Evolutionary conservation across 2,888 invertebrate species (phyloP).

Genomic region (Dugesia japonica): DNA sequence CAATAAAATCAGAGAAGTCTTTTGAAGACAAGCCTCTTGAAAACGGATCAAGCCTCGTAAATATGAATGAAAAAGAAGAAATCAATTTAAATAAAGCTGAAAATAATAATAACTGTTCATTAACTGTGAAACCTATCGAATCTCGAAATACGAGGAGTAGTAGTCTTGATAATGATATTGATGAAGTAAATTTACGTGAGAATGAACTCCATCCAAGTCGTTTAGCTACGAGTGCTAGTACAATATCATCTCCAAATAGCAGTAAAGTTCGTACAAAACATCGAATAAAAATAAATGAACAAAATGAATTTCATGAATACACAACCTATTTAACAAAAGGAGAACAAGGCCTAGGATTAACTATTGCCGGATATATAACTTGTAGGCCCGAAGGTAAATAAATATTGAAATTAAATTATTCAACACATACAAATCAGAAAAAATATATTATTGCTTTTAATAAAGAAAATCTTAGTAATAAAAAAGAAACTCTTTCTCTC

Average conservation of each 20-base stretch:
- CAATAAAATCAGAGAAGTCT: background rate
- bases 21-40: background rate
- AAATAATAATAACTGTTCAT: background rate
- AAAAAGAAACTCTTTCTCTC: too few species aligned
- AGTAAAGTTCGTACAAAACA: slow-evolving; percentile 6
- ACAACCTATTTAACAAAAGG: slow-evolving; percentile 15
- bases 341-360: slow-evolving; percentile 41
- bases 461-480: too few species aligned
- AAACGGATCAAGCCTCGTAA: background rate
- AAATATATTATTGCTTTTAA: too few species aligned
- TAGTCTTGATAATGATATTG: background rate
- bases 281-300: background rate
- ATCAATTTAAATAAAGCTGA: background rate
- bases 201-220: slow-evolving; percentile 1
- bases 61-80: background rate
- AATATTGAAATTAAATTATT: too few species aligned
- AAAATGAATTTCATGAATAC: slow-evolving; percentile 20
- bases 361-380: slow-evolving; percentile 44
- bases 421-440: too few species aligned
- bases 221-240: background rate
- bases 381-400: slow-evolving; percentile 35
- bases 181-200: background rate
- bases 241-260: background rate
- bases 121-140: background rate
- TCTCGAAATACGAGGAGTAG: background rate